A percentile compares a stretch with the other conserved stretches of the same genome.
phyloP scores from a whole-genome alignment of 2,888 invertebrate species.

The Andrena praecox region DNA sequence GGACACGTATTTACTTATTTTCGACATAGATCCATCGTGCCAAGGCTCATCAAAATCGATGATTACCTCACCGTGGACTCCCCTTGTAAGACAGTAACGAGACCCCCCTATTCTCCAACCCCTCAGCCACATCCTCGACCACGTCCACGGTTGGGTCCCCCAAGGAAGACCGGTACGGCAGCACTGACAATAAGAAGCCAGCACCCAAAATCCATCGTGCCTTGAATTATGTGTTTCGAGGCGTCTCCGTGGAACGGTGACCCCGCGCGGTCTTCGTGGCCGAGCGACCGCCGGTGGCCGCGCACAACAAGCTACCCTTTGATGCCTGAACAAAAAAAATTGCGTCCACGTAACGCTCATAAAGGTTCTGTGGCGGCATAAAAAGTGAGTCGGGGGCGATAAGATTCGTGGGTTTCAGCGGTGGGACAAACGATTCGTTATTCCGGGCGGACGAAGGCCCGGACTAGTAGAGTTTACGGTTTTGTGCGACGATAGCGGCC shows the following conservation, averaged over 20 bases:
- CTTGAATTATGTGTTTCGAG: background rate
- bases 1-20: too few species aligned
- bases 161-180: too few species aligned
- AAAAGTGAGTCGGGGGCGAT: slow-evolving; percentile 57
- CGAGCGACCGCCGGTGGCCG: slow-evolving; percentile 26
- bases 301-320: slow-evolving; percentile 29
- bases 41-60: too few species aligned
- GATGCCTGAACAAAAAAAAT: slow-evolving; percentile 40
- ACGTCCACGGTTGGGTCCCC: too few species aligned
- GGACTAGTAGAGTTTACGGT: slow-evolving; percentile 67
- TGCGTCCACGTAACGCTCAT: slow-evolving; percentile 50
- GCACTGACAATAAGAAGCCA: too few species aligned
- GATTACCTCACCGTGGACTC: too few species aligned
- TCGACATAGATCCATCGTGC: too few species aligned
- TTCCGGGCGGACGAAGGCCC: slow-evolving; percentile 62
- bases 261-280: slow-evolving; percentile 9
- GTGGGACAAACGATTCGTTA: slow-evolving; percentile 68
- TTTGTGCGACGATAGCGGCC: slow-evolving; percentile 66
- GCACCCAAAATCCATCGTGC: too few species aligned
- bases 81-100: too few species aligned
- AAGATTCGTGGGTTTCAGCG: slow-evolving; percentile 35
- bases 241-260: slow-evolving; percentile 11
- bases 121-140: too few species aligned
- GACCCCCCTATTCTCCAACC: too few species aligned
- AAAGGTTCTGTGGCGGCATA: slow-evolving; percentile 30